Percentiles rank a stretch among this genome's conserved stretches.
phyloP scores from a whole-genome alignment of 2,888 invertebrate genomes.

The Drosophila infuscata region DNA sequence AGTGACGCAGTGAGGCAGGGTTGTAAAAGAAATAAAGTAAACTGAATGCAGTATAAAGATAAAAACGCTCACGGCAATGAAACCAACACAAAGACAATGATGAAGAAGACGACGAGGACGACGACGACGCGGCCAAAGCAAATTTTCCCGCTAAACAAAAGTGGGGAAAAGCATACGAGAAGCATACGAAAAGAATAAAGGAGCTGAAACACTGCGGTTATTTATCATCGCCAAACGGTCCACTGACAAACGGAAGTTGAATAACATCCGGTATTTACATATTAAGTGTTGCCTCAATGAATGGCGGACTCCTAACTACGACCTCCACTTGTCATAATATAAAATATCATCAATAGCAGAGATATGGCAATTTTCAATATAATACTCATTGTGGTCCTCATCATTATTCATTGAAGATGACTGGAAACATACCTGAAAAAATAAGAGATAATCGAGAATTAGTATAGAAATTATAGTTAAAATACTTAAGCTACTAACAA shows the following conservation, averaged over 20 bases:
- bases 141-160: conserved; percentile 35
- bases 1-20: background rate
- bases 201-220: conserved; percentile 21
- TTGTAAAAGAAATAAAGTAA: conserved; percentile 69
- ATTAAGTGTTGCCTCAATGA: conserved; percentile 24
- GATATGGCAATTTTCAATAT: background rate
- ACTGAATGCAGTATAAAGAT: conserved; percentile 68
- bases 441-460: background rate
- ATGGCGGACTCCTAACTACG: background rate
- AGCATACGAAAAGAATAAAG: background rate
- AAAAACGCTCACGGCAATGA: conserved; percentile 67
- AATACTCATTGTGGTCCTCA: conserved; percentile 39
- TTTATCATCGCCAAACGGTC: conserved; percentile 34
- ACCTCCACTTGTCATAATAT: background rate
- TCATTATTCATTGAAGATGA: background rate
- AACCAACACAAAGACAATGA: conserved; percentile 66
- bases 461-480: background rate
- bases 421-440: conserved; percentile 43
- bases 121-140: conserved; percentile 31
- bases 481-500: background rate
- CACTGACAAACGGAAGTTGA: conserved; percentile 34
- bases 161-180: conserved; percentile 28
- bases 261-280: conserved; percentile 39
- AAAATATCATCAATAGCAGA: background rate
- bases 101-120: conserved; percentile 20